Evolutionary conservation across 2,113 vertebrate species (phyloP).

Genomic region (Grammomys surdaster): DNA sequence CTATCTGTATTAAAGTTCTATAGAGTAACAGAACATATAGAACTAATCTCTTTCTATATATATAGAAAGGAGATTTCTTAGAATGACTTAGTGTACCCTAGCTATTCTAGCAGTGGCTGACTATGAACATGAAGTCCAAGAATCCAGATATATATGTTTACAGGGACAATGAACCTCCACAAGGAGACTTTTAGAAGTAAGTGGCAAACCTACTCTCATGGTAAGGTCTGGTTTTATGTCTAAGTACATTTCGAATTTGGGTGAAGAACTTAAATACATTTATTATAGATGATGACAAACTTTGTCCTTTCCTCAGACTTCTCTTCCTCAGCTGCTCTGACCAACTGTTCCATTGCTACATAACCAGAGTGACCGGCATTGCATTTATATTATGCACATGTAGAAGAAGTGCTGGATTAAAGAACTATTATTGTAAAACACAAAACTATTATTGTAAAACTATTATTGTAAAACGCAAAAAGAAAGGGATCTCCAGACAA

Average conservation of each 20-base stretch:
- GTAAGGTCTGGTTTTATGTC: neutral
- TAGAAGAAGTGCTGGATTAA: neutral
- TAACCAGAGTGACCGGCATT: neutral
- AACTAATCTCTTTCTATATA: neutral
- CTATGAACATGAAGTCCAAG: neutral
- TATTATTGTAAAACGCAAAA: neutral
- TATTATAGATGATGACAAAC: neutral
- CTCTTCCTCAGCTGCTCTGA: neutral
- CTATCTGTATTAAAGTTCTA: neutral
- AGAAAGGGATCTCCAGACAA: neutral
- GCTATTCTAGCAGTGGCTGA: neutral
- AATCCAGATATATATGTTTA: neutral
- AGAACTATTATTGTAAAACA: constrained; percentile 3
- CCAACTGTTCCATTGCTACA: neutral
- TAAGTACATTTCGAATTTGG: neutral
- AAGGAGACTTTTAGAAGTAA: neutral
- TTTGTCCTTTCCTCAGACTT: neutral
- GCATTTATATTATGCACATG: constrained; percentile 1
- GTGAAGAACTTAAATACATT: neutral
- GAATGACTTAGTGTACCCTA: neutral
- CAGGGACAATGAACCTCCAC: neutral
- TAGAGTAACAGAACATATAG: neutral
- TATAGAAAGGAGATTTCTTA: neutral
- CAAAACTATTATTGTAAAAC: neutral
- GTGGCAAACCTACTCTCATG: neutral